Evolutionary conservation across 2,888 invertebrate genomes (phyloP).

Genomic region (Hetaerina titia): DNA sequence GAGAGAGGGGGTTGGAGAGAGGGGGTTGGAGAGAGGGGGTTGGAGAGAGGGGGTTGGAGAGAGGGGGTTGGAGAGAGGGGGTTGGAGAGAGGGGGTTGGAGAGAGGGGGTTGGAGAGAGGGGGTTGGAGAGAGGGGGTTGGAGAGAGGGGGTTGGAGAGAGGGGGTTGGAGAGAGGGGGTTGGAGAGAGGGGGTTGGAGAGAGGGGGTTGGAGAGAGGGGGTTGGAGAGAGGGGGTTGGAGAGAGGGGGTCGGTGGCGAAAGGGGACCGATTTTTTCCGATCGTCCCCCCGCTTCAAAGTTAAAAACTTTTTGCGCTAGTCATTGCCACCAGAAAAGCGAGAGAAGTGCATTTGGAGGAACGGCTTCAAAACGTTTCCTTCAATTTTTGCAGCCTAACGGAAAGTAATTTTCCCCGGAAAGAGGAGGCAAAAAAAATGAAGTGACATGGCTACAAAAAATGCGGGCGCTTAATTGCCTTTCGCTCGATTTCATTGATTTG

Average conservation of each 20-base stretch:
- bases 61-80: no score
- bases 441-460: neutral
- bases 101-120: no score
- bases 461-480: neutral
- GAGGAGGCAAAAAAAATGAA: neutral
- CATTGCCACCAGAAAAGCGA: neutral
- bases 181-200: no score
- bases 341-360: neutral
- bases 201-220: neutral
- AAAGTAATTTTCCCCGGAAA: neutral
- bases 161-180: neutral
- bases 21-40: no score
- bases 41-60: no score
- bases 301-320: conserved; percentile 27
- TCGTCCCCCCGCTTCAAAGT: neutral
- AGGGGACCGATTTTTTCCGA: neutral
- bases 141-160: no score
- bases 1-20: no score
- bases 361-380: neutral
- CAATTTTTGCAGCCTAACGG: conserved; percentile 34
- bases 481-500: conserved; percentile 13
- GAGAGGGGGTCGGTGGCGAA: neutral
- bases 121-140: no score
- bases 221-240: neutral
- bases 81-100: no score